Percentiles rank a stretch among this genome's conserved stretches.
phyloP scores from a whole-genome alignment of 2,113 vertebrate species.

The Festucalex cinctus region DNA sequence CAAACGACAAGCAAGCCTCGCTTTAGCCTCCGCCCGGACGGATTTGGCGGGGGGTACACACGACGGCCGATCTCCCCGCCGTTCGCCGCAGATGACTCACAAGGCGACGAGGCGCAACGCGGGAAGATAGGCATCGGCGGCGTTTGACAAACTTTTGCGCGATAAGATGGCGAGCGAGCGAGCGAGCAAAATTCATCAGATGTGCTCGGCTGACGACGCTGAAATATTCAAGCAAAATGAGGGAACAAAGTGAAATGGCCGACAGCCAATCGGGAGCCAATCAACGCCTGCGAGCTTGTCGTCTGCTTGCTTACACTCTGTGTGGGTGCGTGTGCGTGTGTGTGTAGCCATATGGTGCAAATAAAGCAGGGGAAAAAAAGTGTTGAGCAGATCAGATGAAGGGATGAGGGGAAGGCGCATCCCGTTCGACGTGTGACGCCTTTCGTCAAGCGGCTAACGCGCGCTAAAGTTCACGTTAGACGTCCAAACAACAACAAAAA shows the following conservation, averaged over 20 bases:
- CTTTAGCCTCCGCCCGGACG: slow-evolving; percentile 50
- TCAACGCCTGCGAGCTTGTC: slow-evolving; percentile 60
- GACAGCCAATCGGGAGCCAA: slow-evolving; percentile 49
- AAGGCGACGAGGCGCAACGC: slow-evolving; percentile 46
- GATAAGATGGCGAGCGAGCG: slow-evolving; percentile 38
- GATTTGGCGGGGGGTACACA: too few relatives aligned
- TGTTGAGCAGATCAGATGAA: not conserved
- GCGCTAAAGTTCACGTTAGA: not conserved
- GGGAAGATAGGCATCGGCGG: slow-evolving; percentile 51
- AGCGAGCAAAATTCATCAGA: slow-evolving; percentile 47
- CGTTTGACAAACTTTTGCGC: slow-evolving; percentile 47
- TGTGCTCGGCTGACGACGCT: slow-evolving; percentile 34
- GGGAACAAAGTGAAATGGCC: slow-evolving; percentile 36
- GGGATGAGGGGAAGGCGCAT: slow-evolving; percentile 4
- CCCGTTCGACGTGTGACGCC: not conserved
- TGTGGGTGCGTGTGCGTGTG: slow-evolving; percentile 30
- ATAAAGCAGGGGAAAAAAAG: slow-evolving; percentile 39
- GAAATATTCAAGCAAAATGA: slow-evolving; percentile 41
- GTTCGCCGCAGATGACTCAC: slow-evolving; percentile 41
- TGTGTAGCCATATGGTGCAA: slow-evolving; percentile 60
- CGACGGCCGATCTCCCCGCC: slow-evolving; percentile 28
- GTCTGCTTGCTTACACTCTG: slow-evolving; percentile 41
- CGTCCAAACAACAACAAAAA: not conserved
- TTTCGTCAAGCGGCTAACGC: not conserved
- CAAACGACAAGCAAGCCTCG: slow-evolving; percentile 65